Evolutionary conservation across 2,888 invertebrate species (phyloP), one percentile per base, ranked within the genome.

Genomic region (Athetis lepigone): DNA sequence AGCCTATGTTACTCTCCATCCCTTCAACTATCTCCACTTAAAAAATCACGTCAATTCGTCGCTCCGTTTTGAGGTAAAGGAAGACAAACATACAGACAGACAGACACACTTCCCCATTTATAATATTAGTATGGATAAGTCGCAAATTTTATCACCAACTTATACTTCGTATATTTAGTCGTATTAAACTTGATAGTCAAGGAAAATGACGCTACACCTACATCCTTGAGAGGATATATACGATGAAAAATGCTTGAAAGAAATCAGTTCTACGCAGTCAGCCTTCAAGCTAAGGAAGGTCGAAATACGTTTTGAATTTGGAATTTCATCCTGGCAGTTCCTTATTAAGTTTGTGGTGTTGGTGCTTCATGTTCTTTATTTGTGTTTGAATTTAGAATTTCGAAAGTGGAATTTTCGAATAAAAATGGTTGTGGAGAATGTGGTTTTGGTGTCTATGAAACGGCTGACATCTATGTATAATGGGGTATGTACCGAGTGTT

Each of bases 391-490:
- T 54, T 69, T 69, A 8, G 62, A 75, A 55, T 18, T 23, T 59
- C 23, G 13, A n/a, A 11, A 19, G 50, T 9, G 19, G 27, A 8
- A 7, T 5, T 36, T 40, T 16, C 13, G 1, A 11, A 16, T 4
- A 39, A 72, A 65, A 66, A 80, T 81, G 79, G 76, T 73, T 13
- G 59, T 58, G 16, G 70, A 80, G 3, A 43, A 46, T 66, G 71
- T 70, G 33, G 76, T 74, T 49, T 56, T 81, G 60, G 37, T 81
- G 55, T 79, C 79, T 57, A 61, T 80, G 33, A 80, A 70, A 61
- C 67, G 63, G 23, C 47, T 72, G 29, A 45, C 78, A 0, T 57
- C 68, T n/a, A 11, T 64, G 4, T 67, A 68, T 36, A 9, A 42
- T 45, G 50, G 54, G 77, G 79, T 79, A 64, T 39, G 79, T 75